phyloP scores from a whole-genome alignment of 2,113 vertebrate species.

The western clawed frog (Xenopus tropicalis) region DNA sequence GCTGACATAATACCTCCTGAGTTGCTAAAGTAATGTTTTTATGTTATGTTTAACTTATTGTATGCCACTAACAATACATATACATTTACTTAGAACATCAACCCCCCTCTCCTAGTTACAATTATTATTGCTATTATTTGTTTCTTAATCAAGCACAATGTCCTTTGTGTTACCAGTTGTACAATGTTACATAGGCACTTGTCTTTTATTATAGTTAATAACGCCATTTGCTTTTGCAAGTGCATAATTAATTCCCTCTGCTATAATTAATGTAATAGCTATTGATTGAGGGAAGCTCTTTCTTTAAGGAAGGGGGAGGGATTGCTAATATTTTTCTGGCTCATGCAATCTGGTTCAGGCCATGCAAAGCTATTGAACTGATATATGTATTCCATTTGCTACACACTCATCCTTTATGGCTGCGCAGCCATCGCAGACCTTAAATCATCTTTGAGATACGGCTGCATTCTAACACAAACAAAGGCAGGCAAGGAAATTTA shows the following conservation, averaged over 20 bases:
- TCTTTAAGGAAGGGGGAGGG: conserved; percentile 3
- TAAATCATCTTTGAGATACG: conserved; percentile 41
- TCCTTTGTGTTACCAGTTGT: conserved; percentile 9
- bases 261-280: conserved; percentile 44
- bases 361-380: conserved; percentile 20
- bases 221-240: conserved; percentile 27
- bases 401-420: conserved; percentile 39
- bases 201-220: conserved; percentile 34
- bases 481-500: conserved; percentile 39
- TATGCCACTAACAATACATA: no score
- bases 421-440: conserved; percentile 30
- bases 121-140: background rate
- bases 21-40: no score
- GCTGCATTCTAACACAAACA: conserved; percentile 41
- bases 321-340: conserved; percentile 24
- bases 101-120: no score
- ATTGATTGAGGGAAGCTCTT: conserved; percentile 34
- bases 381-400: conserved; percentile 42
- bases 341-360: conserved; percentile 29
- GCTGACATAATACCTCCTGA: no score
- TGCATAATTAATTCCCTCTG: conserved; percentile 35
- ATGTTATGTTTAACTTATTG: no score
- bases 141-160: conserved; percentile 11
- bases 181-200: background rate
- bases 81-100: no score